Evolutionary conservation across 2,888 invertebrate species (phyloP).

Genomic region (Polydrusus cervinus): DNA sequence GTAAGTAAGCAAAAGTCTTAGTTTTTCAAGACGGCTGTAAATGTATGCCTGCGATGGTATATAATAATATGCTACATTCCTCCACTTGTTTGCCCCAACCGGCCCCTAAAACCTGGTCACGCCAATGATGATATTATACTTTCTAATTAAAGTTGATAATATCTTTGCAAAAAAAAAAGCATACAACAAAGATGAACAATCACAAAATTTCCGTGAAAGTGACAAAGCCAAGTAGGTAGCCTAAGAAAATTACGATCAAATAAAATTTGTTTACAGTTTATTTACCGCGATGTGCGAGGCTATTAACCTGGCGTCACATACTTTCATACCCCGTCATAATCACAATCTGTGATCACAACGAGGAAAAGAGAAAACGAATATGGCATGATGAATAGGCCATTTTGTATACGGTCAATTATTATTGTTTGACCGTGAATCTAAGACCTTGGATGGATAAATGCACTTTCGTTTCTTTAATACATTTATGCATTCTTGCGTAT

Average conservation of each 20-base stretch:
- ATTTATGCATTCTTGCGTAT: background rate
- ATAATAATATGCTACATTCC: no score
- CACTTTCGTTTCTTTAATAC: constrained; percentile 43
- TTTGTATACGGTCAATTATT: constrained; percentile 17
- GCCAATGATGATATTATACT: no score
- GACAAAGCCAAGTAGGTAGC: background rate
- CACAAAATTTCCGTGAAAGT: background rate
- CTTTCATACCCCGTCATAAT: constrained; percentile 31
- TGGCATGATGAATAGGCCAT: constrained; percentile 20
- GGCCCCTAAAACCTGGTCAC: no score
- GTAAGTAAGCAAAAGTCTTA: no score
- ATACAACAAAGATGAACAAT: no score
- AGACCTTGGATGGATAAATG: constrained; percentile 24
- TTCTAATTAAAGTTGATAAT: no score
- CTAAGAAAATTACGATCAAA: background rate
- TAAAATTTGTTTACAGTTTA: constrained; percentile 8
- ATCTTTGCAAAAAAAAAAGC: no score
- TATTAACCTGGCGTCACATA: constrained; percentile 17
- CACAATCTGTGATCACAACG: constrained; percentile 3
- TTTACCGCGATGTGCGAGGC: constrained; percentile 22
- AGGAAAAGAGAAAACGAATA: constrained; percentile 29
- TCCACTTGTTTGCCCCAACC: no score
- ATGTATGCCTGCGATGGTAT: no score
- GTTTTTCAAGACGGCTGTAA: no score
- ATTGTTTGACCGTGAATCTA: constrained; percentile 41